These are phyloP conservation scores for Ditula angustiorana DNA, from an alignment of 2,888 invertebrate species.

Conservation along the genomic window DNA sequence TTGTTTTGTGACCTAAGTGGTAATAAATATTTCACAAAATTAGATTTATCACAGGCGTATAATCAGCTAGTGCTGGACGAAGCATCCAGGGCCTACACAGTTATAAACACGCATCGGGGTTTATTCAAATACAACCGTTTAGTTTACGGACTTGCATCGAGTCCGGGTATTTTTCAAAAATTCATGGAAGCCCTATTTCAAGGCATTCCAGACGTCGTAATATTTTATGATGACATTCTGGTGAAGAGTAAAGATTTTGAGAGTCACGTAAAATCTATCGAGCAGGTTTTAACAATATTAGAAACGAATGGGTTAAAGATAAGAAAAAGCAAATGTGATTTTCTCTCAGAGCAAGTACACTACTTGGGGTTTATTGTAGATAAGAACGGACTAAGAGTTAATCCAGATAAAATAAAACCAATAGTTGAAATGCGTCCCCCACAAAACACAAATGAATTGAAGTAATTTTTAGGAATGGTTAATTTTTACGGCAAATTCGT, in stretches of 20 bases:
- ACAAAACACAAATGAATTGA: conserved; percentile 31
- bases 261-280: neutral
- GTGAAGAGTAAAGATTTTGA: neutral
- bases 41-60: conserved; percentile 28
- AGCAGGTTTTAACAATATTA: neutral
- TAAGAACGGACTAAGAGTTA: conserved; percentile 7
- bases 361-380: conserved; percentile 22
- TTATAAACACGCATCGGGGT: conserved; percentile 17
- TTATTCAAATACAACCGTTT: conserved; percentile 14
- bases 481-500: conserved; percentile 23
- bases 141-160: conserved; percentile 41
- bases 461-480: conserved; percentile 12
- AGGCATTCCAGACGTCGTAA: neutral
- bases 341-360: neutral
- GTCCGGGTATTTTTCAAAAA: conserved; percentile 8
- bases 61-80: conserved; percentile 17
- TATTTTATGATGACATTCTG: conserved; percentile 12
- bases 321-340: conserved; percentile 25
- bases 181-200: neutral
- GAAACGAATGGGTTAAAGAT: conserved; percentile 16
- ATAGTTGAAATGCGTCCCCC: conserved; percentile 31
- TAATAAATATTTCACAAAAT: conserved; percentile 22
- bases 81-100: neutral
- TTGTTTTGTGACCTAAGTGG: conserved; percentile 5
- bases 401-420: conserved; percentile 11